Base-by-base conservation (phyloP, 1,140 invertebrate species). In the Eulimnadia texana region DNA sequence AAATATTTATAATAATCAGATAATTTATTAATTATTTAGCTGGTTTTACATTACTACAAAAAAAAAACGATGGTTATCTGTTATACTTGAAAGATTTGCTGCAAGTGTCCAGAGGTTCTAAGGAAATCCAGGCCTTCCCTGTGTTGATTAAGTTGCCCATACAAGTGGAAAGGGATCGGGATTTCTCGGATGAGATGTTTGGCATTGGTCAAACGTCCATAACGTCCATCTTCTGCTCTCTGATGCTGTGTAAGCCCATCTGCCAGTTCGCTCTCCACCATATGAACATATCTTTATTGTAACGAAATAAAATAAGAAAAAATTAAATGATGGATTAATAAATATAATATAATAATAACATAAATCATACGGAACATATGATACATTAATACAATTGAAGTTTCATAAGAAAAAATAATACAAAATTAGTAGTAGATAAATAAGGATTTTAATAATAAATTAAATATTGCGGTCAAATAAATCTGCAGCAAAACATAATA, bases 261-360 rank as follows among this genome's bases (percentile, higher is more conserved):
- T 70, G 92, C 87, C 57, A 93, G 81, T 33, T 86, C 82, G 42
- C 85, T 84, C 72, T 98, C 93, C 20, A 96, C 82, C 3, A 95
- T 74, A 3, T 85, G 80, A 0, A 94, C 90, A 74, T 97, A 98
- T 63, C 83, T 83, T n/a, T n/a, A n/a, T n/a, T n/a, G n/a, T n/a
- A n/a, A n/a, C n/a, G n/a, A n/a, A n/a, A n/a, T n/a, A n/a, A n/a
- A n/a, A n/a, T n/a, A n/a, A n/a, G 64, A 22, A 68, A 19, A 33
- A 27, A 42, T 13, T 22, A 25, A 33, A 57, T 57, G 28, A 9
- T n/a, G 2, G 20, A n/a, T 23, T 67, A 66, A 63, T 54, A 60
- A 63, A 52, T 54, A 56, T 19, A 51, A 47, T 42, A 27, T 13
- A 58, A 58, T 23, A 20, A 22, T n/a, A 42, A 19, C 13, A 64